Evolutionary conservation across 2,113 vertebrate species (phyloP).

Genomic region (Ploceus nigricollis): DNA sequence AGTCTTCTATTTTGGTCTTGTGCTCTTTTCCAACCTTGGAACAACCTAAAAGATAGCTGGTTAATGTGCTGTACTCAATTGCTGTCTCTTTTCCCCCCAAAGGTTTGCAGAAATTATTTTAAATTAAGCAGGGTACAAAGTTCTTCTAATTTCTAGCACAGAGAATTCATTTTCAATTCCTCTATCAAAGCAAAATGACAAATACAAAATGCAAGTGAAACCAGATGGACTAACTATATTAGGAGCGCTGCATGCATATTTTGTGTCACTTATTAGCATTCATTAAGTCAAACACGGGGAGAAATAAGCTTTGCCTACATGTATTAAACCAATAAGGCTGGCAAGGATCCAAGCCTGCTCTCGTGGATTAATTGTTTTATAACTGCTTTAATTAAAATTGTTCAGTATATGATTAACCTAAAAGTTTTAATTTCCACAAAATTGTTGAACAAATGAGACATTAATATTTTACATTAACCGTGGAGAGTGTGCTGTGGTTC

Average conservation of each 20-base stretch:
- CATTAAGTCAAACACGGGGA: constrained; percentile 77
- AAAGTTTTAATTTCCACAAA: constrained; percentile 84
- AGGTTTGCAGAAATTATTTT: constrained; percentile 58
- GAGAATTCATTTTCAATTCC: constrained; percentile 72
- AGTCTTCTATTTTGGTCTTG: not conserved
- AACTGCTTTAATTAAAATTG: constrained; percentile 86
- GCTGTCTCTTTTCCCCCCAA: constrained; percentile 17
- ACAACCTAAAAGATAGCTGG: not conserved
- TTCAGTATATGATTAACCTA: constrained; percentile 84
- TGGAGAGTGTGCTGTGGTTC: constrained; percentile 52
- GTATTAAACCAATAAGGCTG: constrained; percentile 81
- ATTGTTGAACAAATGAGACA: constrained; percentile 83
- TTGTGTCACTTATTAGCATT: constrained; percentile 82
- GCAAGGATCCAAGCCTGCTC: constrained; percentile 74
- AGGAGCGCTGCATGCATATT: constrained; percentile 76
- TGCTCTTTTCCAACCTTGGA: not conserved
- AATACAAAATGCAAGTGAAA: constrained; percentile 75
- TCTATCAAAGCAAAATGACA: constrained; percentile 76
- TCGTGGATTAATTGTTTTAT: constrained; percentile 83
- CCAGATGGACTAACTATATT: constrained; percentile 80
- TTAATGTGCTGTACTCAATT: not conserved
- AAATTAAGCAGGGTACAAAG: constrained; percentile 59
- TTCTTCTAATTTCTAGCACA: constrained; percentile 63
- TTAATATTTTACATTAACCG: constrained; percentile 82
- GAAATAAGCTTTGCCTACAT: constrained; percentile 78